Evolutionary conservation across 2,888 invertebrate species (phyloP), one percentile per base, ranked within the genome.

Genomic region (Colletes collaris): DNA sequence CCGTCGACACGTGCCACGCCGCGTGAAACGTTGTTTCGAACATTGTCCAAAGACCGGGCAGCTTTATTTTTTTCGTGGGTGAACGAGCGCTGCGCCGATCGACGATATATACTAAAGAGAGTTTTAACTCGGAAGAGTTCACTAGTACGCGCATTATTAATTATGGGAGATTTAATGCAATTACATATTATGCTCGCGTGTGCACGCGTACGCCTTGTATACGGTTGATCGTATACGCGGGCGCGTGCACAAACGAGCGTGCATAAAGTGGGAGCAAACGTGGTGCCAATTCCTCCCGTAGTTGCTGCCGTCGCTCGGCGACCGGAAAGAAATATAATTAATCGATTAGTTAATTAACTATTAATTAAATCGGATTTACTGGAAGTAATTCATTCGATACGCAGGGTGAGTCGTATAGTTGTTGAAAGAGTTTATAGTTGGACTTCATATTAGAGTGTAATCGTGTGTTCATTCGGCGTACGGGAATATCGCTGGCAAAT

Each of bases 251-350:
- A 27, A 16, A 62, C 27, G 60, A 6, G 27, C 11, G 71, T 65
- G 37, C 60, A 81, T 80, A 16, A 86, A 85, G 87, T 90, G 92
- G 92, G 92, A 92, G 92, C 92, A 92, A 92, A 92, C 88, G 89
- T 92, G 92, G 92, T 92, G 92, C 92, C 92, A 92, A 92, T 92
- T 90, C 84, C 91, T 92, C 92, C 91, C 92, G 88, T 89, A 91
- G 90, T 88, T 89, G 88, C 83, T 87, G 89, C 89, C 78, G 84
- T 75, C 84, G 76, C 8, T 56, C 58, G 83, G 80, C 84, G 79
- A 84, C 80, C 82, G 76, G 83, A 81, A 83, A 53, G 80, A 86
- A 83, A 73, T 76, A 80, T 75, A 59, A 81, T 76, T 84, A 72
- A 85, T 82, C 78, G 72, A 88, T 84, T 82, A 73, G 86, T 83